Evolutionary conservation across 30 jellyfish, hydroid and myxozoan species (phyloP).

Genomic region (Clytia hemisphaerica): DNA sequence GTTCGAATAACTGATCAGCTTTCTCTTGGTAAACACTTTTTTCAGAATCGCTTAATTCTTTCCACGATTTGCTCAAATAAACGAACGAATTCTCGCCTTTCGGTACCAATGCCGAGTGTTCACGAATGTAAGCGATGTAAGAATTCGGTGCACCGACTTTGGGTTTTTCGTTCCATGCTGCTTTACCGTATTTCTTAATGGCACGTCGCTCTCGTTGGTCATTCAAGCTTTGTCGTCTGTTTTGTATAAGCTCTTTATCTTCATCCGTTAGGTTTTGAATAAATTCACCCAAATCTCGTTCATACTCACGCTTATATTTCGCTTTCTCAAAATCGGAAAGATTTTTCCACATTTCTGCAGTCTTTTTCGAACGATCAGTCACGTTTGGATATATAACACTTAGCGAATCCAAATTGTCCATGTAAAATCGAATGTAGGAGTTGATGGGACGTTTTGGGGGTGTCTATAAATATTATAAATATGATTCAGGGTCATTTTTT

Average conservation of each 20-base stretch:
- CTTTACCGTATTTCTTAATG: background rate
- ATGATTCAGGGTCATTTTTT: too few species aligned
- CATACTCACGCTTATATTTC: background rate
- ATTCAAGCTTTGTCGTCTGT: background rate
- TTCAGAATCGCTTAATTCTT: background rate
- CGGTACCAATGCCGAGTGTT: constrained; percentile 7
- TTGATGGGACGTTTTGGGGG: constrained; percentile 8
- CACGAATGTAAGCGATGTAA: background rate
- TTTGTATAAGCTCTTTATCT: background rate
- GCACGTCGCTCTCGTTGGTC: constrained; percentile 1
- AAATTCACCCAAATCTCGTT: background rate
- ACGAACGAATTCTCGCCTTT: background rate
- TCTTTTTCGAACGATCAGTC: constrained; percentile 2
- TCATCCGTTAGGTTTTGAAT: constrained; percentile 10
- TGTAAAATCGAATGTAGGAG: background rate
- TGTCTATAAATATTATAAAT: too few species aligned
- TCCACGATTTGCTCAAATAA: constrained; percentile 5
- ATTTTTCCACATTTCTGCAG: constrained; percentile 5
- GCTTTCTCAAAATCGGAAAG: constrained; percentile 1
- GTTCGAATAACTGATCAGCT: too few species aligned
- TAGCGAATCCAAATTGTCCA: background rate
- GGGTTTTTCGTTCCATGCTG: background rate
- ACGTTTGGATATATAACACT: background rate
- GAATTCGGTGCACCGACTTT: background rate
- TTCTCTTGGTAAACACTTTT: background rate